Base-by-base conservation (phyloP, 2,113 vertebrate genomes). In the Oenanthe oenanthe region DNA sequence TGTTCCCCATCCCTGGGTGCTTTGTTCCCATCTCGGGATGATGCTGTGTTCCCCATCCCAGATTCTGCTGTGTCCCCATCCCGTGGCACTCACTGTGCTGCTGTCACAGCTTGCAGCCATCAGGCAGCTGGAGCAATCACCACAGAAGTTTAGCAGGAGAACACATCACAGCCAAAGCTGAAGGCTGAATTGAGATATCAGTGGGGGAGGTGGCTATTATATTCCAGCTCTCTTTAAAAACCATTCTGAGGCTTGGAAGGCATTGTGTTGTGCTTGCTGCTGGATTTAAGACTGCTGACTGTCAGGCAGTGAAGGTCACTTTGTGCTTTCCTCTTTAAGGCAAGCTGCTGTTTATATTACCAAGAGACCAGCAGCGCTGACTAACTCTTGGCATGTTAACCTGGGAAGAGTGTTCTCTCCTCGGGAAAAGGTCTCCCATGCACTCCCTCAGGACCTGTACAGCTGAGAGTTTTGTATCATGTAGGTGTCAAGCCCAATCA, bases 121-220 rank as follows among this genome's bases (percentile, higher is more conserved):
- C 50, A 0, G 47, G 68, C 63, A 25, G 74, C 71, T 9, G 71
- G 10, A 79, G 32, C 24, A 10, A 31, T 48, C 10, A 17, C 45
- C 5, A 0, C 48, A 45, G 47, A 24, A 40, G 17, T 11, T 70
- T 25, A 57, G 45, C 3, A 2, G 26, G 48, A 31, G 61, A 80
- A 5, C 20, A 3, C 1, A 1, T 11, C 45, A 6, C 2, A 45
- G 54, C 20, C 28, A 1, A 50, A 63, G 66, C n/a, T 4, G 1
- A 25, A 24, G 45, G 54, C 38, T 50, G 50, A 79, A 80, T 6
- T 51, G 81, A 88, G 74, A 70, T 79, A 10, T 28, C 4, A 0
- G 2, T 29, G 31, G 13, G 36, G 42, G 70, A 63, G 73, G 67
- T 13, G 60, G 51, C 66, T 80, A 5, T 71, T 78, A 45, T 5